Base-by-base conservation (phyloP, 2,797 vertebrate genomes). In the Malurus splendens region DNA sequence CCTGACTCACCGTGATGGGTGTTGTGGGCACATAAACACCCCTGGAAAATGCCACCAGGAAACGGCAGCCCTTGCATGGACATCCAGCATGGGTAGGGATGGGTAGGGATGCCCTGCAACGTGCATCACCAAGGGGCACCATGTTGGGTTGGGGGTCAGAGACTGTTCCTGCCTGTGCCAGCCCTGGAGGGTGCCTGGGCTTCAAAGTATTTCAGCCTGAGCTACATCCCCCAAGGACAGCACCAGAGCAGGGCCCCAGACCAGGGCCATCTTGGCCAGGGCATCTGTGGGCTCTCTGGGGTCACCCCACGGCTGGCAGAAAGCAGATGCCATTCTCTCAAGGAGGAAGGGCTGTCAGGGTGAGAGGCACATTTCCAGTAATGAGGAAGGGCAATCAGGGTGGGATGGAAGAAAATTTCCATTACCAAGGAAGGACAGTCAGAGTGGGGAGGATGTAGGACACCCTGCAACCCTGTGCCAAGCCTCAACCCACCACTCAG, bases 21-120 rank as follows among this genome's bases (percentile, higher is more conserved):
- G 39, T 27, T 0, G 0, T 19, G 51, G 59, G 74, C 59, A 47
- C 1, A 3, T 23, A 71, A 70, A 52, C 18, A 52, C 2, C 14
- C 36, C 65, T 30, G 20, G 57, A n/a, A 85, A 80, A 87, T 9
- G 25, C 57, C 79, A 5, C 16, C 41, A 60, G 85, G 60, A 55
- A 25, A 42, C 16, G 60, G 57, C 2, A 32, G 22, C 42, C 66
- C 42, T 52, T 52, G 72, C 64, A 82, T 67, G 11, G 42, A 73
- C 27, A 22, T 2, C 15, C 55, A 72, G 62, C 47, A 13, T 3
- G 15, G 7, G 27, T 20, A 51, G 24, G 66, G 36, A 13, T 3
- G 15, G 7, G 27, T 20, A 51, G 22, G 66, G 36, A 65, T 30
- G 48, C 4, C 25, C 66, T 52, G 44, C 10, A 28, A 32, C 1